Percentiles rank a stretch among this genome's conserved stretches.
Conservation (phyloP, 2,113 vertebrate genomes). For the Phylloscopus whistleri region DNA sequence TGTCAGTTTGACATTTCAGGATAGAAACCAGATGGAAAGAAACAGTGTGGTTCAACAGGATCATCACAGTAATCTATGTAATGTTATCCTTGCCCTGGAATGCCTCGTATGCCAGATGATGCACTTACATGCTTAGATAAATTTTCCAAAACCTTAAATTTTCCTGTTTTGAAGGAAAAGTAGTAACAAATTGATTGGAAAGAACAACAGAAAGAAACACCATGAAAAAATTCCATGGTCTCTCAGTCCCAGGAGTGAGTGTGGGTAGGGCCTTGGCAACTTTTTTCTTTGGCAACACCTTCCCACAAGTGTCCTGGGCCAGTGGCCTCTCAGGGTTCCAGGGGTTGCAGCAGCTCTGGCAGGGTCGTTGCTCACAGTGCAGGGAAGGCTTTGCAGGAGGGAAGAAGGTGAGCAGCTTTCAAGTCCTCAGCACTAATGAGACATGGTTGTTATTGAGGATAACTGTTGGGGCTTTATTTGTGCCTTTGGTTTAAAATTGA, state of each 20-base stretch:
- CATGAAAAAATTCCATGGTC: neutral
- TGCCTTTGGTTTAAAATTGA: neutral
- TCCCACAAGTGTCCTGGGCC: neutral
- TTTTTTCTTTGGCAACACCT: neutral
- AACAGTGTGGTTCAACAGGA: neutral
- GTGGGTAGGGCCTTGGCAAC: neutral
- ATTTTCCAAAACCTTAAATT: constrained; percentile 7
- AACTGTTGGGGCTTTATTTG: neutral
- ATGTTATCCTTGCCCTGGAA: neutral
- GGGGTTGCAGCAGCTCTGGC: neutral
- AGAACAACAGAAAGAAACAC: constrained; percentile 13
- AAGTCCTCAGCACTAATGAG: neutral
- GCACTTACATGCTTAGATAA: neutral
- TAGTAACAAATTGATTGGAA: neutral
- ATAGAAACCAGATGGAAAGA: neutral
- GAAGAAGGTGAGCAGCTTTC: neutral
- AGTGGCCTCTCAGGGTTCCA: neutral
- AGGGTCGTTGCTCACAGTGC: neutral
- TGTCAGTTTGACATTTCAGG: neutral
- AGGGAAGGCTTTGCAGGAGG: neutral
- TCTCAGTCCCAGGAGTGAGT: neutral
- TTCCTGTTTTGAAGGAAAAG: constrained; percentile 18
- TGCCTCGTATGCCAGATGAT: constrained; percentile 14
- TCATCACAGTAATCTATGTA: neutral
- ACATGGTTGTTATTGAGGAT: neutral